Percentiles rank a stretch among this genome's conserved stretches.
These are phyloP conservation scores for Podiceps cristatus DNA, from an alignment of 2,113 vertebrate genomes.

Conservation along the genomic window DNA sequence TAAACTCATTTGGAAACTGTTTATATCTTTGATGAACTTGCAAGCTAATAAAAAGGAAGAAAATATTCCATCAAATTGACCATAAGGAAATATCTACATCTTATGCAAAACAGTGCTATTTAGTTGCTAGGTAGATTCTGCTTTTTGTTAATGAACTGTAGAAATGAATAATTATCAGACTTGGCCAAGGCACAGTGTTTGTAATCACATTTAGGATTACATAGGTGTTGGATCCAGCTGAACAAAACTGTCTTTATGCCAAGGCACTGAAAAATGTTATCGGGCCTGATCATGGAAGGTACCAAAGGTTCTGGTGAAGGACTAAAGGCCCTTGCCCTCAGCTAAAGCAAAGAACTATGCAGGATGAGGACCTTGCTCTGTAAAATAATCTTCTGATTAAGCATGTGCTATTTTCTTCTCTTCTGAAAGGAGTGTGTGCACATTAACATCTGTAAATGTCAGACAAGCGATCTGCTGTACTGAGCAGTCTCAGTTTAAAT, in stretches of 20 bases:
- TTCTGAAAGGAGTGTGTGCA: neutral
- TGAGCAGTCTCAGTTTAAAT: conserved; percentile 34
- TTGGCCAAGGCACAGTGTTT: neutral
- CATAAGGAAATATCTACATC: neutral
- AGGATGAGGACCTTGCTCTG: neutral
- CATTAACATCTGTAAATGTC: conserved; percentile 54
- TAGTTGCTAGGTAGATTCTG: neutral
- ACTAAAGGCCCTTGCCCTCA: neutral
- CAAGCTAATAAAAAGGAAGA: conserved; percentile 1
- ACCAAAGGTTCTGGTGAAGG: neutral
- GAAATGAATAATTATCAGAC: neutral
- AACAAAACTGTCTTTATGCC: neutral
- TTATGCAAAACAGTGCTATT: neutral
- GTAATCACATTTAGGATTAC: neutral
- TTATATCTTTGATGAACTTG: neutral
- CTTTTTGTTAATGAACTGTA: conserved; percentile 1
- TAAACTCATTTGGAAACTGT: neutral
- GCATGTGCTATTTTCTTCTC: neutral
- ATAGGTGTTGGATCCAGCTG: neutral
- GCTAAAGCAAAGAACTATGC: neutral
- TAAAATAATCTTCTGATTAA: conserved; percentile 46
- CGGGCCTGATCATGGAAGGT: neutral
- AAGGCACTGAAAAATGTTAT: neutral
- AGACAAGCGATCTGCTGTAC: conserved; percentile 25
- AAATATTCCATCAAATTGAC: neutral